Conservation (phyloP, 2,113 vertebrate genomes). For the Triplophysa rosa region DNA sequence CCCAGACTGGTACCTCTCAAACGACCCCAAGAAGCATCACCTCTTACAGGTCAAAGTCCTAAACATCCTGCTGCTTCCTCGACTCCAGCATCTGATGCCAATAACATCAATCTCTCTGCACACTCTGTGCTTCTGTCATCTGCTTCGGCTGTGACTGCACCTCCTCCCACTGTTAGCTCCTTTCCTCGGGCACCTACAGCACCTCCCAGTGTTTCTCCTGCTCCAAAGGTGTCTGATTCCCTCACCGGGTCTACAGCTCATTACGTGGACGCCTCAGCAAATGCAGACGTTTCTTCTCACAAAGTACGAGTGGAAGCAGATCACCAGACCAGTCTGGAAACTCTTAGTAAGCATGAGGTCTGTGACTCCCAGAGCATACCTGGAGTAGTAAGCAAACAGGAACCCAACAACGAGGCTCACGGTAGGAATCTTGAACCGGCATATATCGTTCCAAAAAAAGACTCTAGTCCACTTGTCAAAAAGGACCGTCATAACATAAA, state of each 20-base stretch:
- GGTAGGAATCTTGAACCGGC: conserved; percentile 13
- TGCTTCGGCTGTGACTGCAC: conserved; percentile 1
- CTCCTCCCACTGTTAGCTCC: conserved; percentile 35
- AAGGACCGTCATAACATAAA: conserved; percentile 41
- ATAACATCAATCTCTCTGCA: conserved; percentile 43
- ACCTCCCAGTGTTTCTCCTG: conserved; percentile 48
- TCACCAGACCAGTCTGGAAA: conserved; percentile 29
- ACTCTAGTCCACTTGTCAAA: conserved; percentile 16
- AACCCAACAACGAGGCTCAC: conserved; percentile 37
- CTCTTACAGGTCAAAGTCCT: conserved; percentile 31
- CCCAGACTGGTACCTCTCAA: conserved; percentile 37
- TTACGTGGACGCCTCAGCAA: conserved; percentile 17
- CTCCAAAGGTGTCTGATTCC: conserved; percentile 13
- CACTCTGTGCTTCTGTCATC: conserved; percentile 32
- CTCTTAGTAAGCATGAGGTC: conserved; percentile 50
- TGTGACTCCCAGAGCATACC: conserved; percentile 39
- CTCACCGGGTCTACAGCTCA: conserved; percentile 34
- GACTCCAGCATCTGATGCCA: conserved; percentile 46
- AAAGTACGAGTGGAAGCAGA: conserved; percentile 47
- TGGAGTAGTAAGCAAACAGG: conserved; percentile 32
- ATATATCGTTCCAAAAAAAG: conserved; percentile 10
- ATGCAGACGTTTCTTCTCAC: conserved; percentile 9
- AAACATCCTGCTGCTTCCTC: conserved; percentile 49
- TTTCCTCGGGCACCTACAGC: conserved; percentile 60
- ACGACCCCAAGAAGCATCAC: conserved; percentile 40